Evolutionary conservation across 2,888 invertebrate genomes (phyloP), one percentile per base, ranked within the genome.

Genomic region (Acheta domesticus): DNA sequence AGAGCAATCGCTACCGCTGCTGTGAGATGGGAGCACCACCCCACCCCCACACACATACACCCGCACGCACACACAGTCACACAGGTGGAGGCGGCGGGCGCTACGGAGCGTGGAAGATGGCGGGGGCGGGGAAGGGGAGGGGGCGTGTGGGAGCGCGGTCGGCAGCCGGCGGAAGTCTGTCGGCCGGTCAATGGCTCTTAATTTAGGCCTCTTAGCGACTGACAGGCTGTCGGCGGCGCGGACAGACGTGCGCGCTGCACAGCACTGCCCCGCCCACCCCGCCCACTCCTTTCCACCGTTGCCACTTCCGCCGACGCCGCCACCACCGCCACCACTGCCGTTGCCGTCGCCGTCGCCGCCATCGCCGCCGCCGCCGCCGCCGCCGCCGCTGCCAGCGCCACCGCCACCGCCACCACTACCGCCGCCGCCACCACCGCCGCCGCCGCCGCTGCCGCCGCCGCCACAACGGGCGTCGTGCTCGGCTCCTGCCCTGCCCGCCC

Each of bases 171-270:
- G 62, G 62, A 62, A 62, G 62, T 62, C 62, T 62, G 62, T 62
- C 62, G 62, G 62, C 62, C 62, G 62, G 62, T 62, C 62, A 62
- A 62, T 62, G 16, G 62, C 62, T 62, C 62, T 62, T 62, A 62
- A 62, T 62, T 62, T 62, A 62, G 62, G 62, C 62, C 62, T 62
- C 62, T 62, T 62, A 62, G 62, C 62, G 14, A 62, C 16, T n/a
- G 62, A 62, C 62, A n/a, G n/a, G 62, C 62, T n/a, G 62, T 62
- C 62, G 62, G 16, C 62, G 4, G 62, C 62, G 62, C 62, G 62
- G 62, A 62, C 62, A 62, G 62, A 36, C 36, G 36, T 36, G 36
- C 36, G 36, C 36, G 36, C 36, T 36, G 36, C 36, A 36, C 36
- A 8, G 11, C 36, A 8, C 36, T 36, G 36, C 36, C 36, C 36